A percentile compares a stretch with the other conserved stretches of the same genome.
Conservation (phyloP, 2,888 invertebrate species). For the Hoplodrina blanda region DNA sequence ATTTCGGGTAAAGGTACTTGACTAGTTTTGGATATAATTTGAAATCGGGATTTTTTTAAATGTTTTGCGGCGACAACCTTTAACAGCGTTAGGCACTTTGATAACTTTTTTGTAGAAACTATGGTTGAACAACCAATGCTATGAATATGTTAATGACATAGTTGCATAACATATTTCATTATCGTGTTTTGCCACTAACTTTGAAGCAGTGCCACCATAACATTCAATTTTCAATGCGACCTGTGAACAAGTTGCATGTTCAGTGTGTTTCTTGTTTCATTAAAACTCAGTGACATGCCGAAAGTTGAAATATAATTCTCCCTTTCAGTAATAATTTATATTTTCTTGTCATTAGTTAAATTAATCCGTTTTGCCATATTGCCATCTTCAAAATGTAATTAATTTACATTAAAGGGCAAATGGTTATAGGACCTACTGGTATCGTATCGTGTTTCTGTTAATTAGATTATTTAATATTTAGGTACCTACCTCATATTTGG, state of each 20-base stretch:
- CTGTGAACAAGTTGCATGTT: constrained; percentile 12
- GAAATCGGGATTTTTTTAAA: no score
- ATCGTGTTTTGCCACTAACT: constrained; percentile 30
- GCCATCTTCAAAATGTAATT: constrained; percentile 34
- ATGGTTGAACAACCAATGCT: constrained; percentile 21
- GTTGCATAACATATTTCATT: constrained; percentile 28
- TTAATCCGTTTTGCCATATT: constrained; percentile 22
- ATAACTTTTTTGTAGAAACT: neutral
- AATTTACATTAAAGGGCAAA: constrained; percentile 31
- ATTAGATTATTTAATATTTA: constrained; percentile 11
- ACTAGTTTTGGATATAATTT: no score
- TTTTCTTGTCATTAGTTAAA: constrained; percentile 37
- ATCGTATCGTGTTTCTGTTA: constrained; percentile 27
- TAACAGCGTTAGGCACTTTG: neutral
- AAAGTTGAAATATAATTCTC: constrained; percentile 30
- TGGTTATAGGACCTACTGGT: constrained; percentile 15
- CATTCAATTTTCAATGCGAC: constrained; percentile 27
- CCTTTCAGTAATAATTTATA: constrained; percentile 24
- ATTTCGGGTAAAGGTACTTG: no score
- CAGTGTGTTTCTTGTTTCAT: constrained; percentile 20
- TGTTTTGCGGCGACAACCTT: neutral
- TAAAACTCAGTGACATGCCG: constrained; percentile 20
- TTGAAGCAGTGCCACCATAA: constrained; percentile 11
- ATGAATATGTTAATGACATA: constrained; percentile 17
- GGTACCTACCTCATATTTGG: constrained; percentile 3